A percentile compares a stretch with the other conserved stretches of the same genome.
Conservation (phyloP, 2,888 invertebrate genomes). For the Pelosia muscerda region DNA sequence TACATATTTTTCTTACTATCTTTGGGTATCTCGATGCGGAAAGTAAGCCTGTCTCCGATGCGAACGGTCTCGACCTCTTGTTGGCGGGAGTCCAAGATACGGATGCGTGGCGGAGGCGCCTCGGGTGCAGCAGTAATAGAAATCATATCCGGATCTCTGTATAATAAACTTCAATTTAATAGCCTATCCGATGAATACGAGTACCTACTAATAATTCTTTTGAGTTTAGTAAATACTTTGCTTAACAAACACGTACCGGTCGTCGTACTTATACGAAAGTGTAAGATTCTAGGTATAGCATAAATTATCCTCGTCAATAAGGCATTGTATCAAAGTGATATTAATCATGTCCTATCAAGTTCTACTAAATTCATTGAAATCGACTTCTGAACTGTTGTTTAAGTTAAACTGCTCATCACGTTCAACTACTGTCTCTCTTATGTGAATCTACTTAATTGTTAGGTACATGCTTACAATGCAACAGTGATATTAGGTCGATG, state of each 20-base stretch:
- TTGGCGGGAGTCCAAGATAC: conserved; percentile 94
- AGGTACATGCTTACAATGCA: conserved; percentile 65
- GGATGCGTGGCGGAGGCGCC: conserved; percentile 97
- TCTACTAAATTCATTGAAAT: conserved; percentile 51
- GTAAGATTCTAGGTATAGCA: neutral
- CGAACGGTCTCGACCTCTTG: conserved; percentile 97
- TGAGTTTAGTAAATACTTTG: neutral
- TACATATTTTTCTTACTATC: conserved; percentile 90
- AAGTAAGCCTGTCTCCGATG: conserved; percentile 97
- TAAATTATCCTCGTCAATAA: neutral
- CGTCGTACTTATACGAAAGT: neutral
- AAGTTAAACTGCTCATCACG: conserved; percentile 65
- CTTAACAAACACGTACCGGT: too few relatives aligned
- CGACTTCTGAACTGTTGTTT: conserved; percentile 54
- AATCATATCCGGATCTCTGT: conserved; percentile 97
- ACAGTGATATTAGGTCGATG: conserved; percentile 61
- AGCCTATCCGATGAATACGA: neutral
- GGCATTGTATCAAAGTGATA: neutral
- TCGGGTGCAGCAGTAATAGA: conserved; percentile 98
- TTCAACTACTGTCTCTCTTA: conserved; percentile 53
- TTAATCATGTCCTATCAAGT: conserved; percentile 50
- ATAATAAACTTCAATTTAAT: conserved; percentile 36
- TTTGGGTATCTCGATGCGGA: conserved; percentile 98
- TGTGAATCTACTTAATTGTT: conserved; percentile 71
- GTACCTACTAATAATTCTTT: neutral